These are phyloP conservation scores for Acestrorhynchus altus DNA, from an alignment of 2,797 vertebrate genomes.

Conservation along the genomic window DNA sequence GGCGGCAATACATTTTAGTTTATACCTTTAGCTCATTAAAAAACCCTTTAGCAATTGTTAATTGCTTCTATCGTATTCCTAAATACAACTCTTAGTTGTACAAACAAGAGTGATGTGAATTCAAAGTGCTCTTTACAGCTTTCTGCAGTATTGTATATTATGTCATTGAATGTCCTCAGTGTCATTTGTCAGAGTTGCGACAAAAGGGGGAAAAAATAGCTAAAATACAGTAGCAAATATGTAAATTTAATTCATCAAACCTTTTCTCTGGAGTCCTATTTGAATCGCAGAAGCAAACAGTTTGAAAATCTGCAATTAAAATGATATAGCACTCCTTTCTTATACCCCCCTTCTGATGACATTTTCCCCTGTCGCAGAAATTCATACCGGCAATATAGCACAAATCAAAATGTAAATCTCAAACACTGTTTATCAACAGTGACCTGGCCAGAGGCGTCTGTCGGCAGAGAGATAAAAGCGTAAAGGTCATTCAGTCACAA, in stretches of 20 bases:
- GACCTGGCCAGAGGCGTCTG: conserved; percentile 47
- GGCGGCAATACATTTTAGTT: background rate
- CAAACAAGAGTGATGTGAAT: background rate
- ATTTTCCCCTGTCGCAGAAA: conserved; percentile 45
- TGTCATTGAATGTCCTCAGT: background rate
- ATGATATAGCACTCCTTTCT: conserved; percentile 53
- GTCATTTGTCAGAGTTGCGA: background rate
- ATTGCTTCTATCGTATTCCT: conserved; percentile 35
- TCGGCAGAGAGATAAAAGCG: conserved; percentile 12
- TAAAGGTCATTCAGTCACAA: conserved; percentile 31
- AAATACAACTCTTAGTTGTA: conserved; percentile 19
- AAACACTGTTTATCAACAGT: conserved; percentile 50
- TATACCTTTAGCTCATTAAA: conserved; percentile 17
- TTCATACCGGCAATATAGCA: conserved; percentile 43
- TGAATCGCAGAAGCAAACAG: conserved; percentile 42
- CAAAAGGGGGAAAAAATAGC: conserved; percentile 24
- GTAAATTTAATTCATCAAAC: conserved; percentile 50
- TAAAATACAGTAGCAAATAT: conserved; percentile 4
- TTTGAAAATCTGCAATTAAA: conserved; percentile 60
- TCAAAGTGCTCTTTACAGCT: background rate
- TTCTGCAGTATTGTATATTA: background rate
- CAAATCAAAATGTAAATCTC: conserved; percentile 58
- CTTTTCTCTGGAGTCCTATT: conserved; percentile 55
- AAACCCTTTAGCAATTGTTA: conserved; percentile 21
- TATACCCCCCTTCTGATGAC: conserved; percentile 22